These are phyloP conservation scores for Romanomermis culicivorax DNA, from an alignment of 2,888 invertebrate genomes.

Conservation along the genomic window DNA sequence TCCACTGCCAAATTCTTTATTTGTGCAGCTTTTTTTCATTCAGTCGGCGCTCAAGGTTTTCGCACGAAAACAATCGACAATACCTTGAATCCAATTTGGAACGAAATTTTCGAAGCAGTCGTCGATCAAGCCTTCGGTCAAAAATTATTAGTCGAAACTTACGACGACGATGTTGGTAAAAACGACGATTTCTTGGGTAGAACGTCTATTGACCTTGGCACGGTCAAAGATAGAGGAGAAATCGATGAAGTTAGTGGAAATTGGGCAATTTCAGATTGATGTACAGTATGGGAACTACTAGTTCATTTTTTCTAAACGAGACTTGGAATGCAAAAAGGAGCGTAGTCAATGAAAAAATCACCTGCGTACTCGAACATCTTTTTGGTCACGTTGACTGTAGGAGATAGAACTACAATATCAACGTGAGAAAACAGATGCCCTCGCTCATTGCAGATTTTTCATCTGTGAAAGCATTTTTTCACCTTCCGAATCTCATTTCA, in stretches of 20 bases:
- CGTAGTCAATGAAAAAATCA: no score
- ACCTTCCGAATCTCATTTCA: no score
- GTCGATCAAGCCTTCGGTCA: slow-evolving; percentile 21
- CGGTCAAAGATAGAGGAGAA: slow-evolving; percentile 46
- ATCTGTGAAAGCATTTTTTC: no score
- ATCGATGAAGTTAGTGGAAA: slow-evolving; percentile 46
- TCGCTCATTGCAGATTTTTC: no score
- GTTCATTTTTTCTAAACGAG: no score
- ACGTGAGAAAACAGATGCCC: no score
- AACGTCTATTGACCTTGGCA: slow-evolving; percentile 25
- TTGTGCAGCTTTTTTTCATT: slow-evolving; percentile 35
- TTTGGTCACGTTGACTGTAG: no score
- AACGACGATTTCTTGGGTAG: slow-evolving; percentile 70
- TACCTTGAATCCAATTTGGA: slow-evolving; percentile 84
- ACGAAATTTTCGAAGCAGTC: slow-evolving; percentile 69
- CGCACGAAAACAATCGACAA: slow-evolving; percentile 81
- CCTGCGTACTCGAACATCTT: no score
- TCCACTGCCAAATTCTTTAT: no score
- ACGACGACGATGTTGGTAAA: slow-evolving; percentile 75
- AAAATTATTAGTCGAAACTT: slow-evolving; percentile 46
- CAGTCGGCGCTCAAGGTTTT: slow-evolving; percentile 77
- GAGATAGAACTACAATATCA: no score
- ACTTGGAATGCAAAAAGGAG: no score
- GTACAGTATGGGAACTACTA: background rate
- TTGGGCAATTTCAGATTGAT: slow-evolving; percentile 9